Percentiles rank a stretch among this genome's conserved stretches.
phyloP scores from a whole-genome alignment of 2,888 invertebrate species.

The Crocallis elinguaria region DNA sequence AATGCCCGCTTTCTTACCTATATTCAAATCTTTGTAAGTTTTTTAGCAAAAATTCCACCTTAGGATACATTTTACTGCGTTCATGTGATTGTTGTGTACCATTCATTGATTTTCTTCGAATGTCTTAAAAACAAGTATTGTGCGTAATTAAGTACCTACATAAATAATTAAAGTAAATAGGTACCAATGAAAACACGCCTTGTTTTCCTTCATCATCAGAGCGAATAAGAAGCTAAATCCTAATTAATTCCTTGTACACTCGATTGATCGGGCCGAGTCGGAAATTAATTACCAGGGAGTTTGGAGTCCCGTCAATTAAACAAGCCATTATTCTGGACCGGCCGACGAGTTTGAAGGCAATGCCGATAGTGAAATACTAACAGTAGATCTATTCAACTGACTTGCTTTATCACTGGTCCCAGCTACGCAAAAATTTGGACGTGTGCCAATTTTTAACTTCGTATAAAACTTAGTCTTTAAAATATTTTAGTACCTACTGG shows the following conservation, averaged over 20 bases:
- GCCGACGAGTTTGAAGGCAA: conserved; percentile 43
- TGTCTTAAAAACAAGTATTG: no score
- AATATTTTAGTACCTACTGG: no score
- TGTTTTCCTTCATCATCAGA: not conserved
- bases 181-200: not conserved
- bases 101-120: no score
- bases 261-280: conserved; percentile 53
- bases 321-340: conserved; percentile 58
- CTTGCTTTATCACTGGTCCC: no score
- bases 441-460: not conserved
- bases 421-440: not conserved
- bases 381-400: not conserved
- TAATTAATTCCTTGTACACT: conserved; percentile 51
- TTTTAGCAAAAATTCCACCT: no score
- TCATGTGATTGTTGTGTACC: no score
- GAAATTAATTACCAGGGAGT: conserved; percentile 66
- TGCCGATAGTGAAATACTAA: conserved; percentile 25
- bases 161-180: not conserved
- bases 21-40: not conserved
- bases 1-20: not conserved
- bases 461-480: no score
- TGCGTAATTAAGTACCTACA: no score
- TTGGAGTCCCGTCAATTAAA: conserved; percentile 63
- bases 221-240: conserved; percentile 7
- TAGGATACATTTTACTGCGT: no score